Percentiles rank a stretch among this genome's conserved stretches.
Conservation (phyloP, 1,140 invertebrate species). For the Ephestia elutella region DNA sequence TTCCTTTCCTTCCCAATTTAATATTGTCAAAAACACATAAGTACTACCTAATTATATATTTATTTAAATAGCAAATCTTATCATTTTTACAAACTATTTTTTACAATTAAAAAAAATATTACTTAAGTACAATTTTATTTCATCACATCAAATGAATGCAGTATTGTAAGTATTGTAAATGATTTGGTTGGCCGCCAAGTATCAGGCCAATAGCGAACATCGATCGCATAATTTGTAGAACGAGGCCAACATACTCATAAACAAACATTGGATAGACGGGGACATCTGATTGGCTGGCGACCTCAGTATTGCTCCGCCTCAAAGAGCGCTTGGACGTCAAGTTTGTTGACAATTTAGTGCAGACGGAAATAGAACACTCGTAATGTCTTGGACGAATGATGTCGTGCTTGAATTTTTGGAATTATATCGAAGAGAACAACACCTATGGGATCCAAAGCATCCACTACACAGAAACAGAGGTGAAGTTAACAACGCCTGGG, state of each 20-base stretch:
- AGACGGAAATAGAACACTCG: not conserved
- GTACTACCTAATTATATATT: too few species aligned
- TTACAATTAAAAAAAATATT: too few species aligned
- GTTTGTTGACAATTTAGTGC: not conserved
- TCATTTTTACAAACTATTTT: too few species aligned
- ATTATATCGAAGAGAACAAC: constrained; percentile 34
- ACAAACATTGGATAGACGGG: constrained; percentile 49
- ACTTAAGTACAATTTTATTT: too few species aligned
- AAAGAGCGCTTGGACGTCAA: constrained; percentile 17
- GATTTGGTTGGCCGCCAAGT: constrained; percentile 37
- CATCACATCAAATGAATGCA: too few species aligned
- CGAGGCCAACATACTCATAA: constrained; percentile 41
- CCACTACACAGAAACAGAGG: constrained; percentile 33
- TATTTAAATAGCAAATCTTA: too few species aligned
- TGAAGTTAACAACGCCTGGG: constrained; percentile 33
- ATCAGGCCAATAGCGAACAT: constrained; percentile 31
- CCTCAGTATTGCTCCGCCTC: constrained; percentile 27
- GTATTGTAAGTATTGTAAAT: too few species aligned
- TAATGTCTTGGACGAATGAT: constrained; percentile 43
- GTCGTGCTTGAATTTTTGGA: constrained; percentile 43
- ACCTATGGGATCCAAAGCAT: constrained; percentile 47
- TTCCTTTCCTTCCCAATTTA: too few species aligned
- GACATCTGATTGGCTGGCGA: constrained; percentile 38
- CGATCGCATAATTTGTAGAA: constrained; percentile 47
- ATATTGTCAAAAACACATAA: too few species aligned